Evolutionary conservation across 2,888 invertebrate genomes (phyloP).

Genomic region (Cerastis rubricosa): DNA sequence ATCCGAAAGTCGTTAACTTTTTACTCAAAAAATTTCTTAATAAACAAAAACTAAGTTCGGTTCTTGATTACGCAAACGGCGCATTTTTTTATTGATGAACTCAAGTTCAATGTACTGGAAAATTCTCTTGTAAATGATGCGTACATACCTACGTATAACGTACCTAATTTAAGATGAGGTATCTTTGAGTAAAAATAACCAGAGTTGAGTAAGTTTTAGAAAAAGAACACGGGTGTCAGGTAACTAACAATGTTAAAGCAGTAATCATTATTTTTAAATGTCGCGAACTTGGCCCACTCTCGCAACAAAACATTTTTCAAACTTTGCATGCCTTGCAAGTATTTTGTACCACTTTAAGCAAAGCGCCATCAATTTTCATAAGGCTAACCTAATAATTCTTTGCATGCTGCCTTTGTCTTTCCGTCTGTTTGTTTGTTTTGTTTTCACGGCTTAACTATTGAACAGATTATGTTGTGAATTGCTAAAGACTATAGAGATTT

Average conservation of each 20-base stretch:
- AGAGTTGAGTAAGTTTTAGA: constrained; percentile 8
- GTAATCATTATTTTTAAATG: constrained; percentile 10
- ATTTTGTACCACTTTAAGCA: constrained; percentile 17
- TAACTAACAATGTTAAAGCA: constrained; percentile 31
- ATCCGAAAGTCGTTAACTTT: constrained; percentile 57
- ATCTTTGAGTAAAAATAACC: constrained; percentile 1
- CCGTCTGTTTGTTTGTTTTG: neutral
- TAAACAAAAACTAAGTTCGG: constrained; percentile 62
- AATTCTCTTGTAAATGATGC: constrained; percentile 25
- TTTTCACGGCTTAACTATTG: neutral
- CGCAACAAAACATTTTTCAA: constrained; percentile 11
- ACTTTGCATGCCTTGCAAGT: neutral
- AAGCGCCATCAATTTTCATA: constrained; percentile 16
- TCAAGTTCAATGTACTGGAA: constrained; percentile 56
- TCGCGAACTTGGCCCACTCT: constrained; percentile 43
- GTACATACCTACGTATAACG: neutral
- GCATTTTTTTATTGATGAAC: constrained; percentile 65
- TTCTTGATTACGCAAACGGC: constrained; percentile 52
- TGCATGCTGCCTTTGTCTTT: constrained; percentile 1
- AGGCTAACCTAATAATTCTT: neutral
- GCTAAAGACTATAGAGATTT: neutral
- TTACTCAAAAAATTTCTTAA: constrained; percentile 49
- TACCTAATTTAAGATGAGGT: neutral
- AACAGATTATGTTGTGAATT: constrained; percentile 7
- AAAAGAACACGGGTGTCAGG: constrained; percentile 8